Evolutionary conservation across 2,888 invertebrate genomes (phyloP).

Genomic region (Stenolophus ochropezus): DNA sequence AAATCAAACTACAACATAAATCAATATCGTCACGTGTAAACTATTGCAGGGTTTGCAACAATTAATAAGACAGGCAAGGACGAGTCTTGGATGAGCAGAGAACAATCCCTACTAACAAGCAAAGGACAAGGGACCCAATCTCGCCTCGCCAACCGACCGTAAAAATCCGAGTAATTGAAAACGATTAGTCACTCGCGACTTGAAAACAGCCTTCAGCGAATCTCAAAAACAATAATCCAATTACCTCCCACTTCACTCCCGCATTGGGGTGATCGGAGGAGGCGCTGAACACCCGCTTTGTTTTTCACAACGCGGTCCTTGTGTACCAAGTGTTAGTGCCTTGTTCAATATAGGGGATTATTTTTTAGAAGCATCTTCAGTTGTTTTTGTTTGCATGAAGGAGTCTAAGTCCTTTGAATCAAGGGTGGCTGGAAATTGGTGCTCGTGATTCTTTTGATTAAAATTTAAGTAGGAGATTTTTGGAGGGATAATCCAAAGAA

Average conservation of each 20-base stretch:
- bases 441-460: constrained; percentile 35
- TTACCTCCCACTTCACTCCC: constrained; percentile 65
- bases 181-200: constrained; percentile 65
- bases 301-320: constrained; percentile 15
- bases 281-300: constrained; percentile 1
- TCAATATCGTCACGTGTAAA: constrained; percentile 29
- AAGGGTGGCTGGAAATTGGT: not conserved
- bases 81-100: not conserved
- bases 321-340: constrained; percentile 15
- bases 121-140: constrained; percentile 3
- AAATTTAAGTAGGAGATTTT: constrained; percentile 24
- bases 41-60: constrained; percentile 28
- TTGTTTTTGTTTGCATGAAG: constrained; percentile 14
- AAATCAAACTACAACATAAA: constrained; percentile 31
- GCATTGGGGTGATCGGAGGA: constrained; percentile 52
- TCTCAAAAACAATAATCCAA: constrained; percentile 66
- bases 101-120: constrained; percentile 11
- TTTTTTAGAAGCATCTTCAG: not conserved
- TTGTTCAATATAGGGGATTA: constrained; percentile 30
- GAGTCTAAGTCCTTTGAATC: not conserved
- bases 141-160: constrained; percentile 41
- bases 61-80: constrained; percentile 20
- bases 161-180: constrained; percentile 66
- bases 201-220: constrained; percentile 63
- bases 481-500: constrained; percentile 8